These are phyloP conservation scores for Otus scops DNA, from an alignment of 2,797 vertebrate species.

Conservation along the genomic window DNA sequence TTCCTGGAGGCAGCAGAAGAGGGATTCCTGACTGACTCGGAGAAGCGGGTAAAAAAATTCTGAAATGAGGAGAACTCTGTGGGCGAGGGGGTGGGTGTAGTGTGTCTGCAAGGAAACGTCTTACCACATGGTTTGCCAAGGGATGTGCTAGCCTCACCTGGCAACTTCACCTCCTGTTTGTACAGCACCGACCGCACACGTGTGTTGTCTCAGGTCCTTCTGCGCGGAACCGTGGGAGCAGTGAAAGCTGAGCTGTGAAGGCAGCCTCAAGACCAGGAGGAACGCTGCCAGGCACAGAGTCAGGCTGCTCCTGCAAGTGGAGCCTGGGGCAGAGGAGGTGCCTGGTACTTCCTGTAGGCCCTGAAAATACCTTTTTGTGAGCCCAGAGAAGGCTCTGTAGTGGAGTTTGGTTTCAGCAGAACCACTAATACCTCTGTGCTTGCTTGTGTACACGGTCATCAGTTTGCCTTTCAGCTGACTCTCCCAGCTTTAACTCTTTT, in stretches of 20 bases:
- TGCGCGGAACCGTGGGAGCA: neutral
- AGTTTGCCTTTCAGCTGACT: neutral
- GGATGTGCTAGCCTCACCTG: neutral
- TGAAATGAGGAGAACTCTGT: neutral
- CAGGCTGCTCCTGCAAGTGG: neutral
- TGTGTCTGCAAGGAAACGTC: neutral
- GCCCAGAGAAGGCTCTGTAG: neutral
- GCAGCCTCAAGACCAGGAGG: neutral
- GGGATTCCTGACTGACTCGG: slow-evolving; percentile 64
- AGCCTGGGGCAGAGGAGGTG: neutral
- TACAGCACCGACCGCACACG: fast-evolving
- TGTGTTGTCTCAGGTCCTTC: neutral
- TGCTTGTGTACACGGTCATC: neutral
- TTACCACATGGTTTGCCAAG: neutral
- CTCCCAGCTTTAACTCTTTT: neutral
- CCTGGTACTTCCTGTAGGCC: neutral
- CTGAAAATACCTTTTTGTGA: neutral
- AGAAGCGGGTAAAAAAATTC: slow-evolving; percentile 76
- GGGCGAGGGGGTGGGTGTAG: fast-evolving
- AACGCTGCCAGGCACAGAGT: neutral
- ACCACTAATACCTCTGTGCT: neutral
- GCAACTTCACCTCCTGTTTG: neutral
- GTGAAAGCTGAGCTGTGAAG: neutral
- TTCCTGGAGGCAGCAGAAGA: slow-evolving; percentile 78
- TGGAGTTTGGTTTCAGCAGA: neutral